Evolutionary conservation across 1,140 invertebrate species (phyloP).

Genomic region (Trinorchestia longiramus): DNA sequence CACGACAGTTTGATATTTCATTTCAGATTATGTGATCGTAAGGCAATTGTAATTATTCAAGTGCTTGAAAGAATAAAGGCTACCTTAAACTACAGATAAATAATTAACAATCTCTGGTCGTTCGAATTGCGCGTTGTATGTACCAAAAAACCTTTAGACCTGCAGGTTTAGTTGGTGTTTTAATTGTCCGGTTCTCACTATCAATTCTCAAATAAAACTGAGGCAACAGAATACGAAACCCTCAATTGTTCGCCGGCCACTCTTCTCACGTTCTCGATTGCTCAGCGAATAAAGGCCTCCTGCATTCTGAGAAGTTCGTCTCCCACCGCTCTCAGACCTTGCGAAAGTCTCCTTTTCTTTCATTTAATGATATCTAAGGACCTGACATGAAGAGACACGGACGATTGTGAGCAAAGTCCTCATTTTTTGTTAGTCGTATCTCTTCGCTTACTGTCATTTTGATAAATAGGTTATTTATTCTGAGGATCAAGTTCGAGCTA

Average conservation of each 20-base stretch:
- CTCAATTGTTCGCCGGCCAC: neutral
- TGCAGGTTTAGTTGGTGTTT: neutral
- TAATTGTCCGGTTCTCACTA: neutral
- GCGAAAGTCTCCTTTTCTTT: neutral
- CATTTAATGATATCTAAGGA: neutral
- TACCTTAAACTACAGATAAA: neutral
- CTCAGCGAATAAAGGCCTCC: neutral
- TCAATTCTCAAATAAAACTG: neutral
- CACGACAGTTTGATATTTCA: neutral
- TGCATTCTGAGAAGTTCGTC: constrained; percentile 29
- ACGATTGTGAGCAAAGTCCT: neutral
- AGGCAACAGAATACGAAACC: neutral
- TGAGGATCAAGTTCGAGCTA: no score
- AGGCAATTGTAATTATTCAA: neutral
- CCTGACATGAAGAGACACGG: no score
- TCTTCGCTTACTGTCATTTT: no score
- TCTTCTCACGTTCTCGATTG: constrained; percentile 31
- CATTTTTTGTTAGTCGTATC: neutral
- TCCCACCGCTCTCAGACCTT: neutral
- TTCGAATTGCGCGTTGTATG: neutral
- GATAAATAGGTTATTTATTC: no score
- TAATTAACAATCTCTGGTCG: neutral
- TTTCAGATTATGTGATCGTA: neutral
- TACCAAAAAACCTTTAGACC: neutral
- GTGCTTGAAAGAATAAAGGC: neutral